Evolutionary conservation across 1,140 invertebrate species (phyloP), one percentile per base, ranked within the genome.

Genomic region (Mya arenaria): DNA sequence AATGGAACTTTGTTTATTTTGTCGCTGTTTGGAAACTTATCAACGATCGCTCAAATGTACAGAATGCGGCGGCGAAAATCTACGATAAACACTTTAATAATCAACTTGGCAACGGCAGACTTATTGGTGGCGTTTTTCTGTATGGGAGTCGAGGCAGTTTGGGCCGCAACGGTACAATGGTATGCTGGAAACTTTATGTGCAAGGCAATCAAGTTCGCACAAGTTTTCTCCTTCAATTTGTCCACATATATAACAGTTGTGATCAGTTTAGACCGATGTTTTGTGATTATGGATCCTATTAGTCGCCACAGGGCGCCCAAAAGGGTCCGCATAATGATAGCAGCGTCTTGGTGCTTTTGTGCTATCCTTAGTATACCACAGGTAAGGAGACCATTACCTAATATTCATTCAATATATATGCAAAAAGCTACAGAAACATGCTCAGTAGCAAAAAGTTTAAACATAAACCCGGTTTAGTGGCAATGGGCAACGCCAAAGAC

Each of bases 181-280:
- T 92, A 95, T 44, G 96, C 95, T 5, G 96, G 96, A 2, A 95
- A 97, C 86, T 88, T 95, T 1, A 94, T 95, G 30, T 97, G 97
- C 91, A 97, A 97, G 92, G 73, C 96, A 13, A 95, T 97, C 84
- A 97, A 97, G 91, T 97, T 96, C 86, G 90, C 96, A 23, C 96
- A 97, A 92, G 75, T 66, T 13, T 78, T 78, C 39, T 41, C 62
- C 25, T 66, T 78, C 19, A 78, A 78, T 34, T 92, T 97, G n/a
- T 97, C 96, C 56, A 97, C 96, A 0, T 97, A 96, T 89, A 94
- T 97, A 23, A 92, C 97, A 32, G 96, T 97, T 4, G 93, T 97
- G 17, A 97, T 97, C 85, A 96, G 96, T 6, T 94, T 97, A 36
- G 96, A 97, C 88, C 93, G 96, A 68, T 97, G 96, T 93, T 89